Evolutionary conservation across 2,113 vertebrate genomes (phyloP), one percentile per base, ranked within the genome.

Genomic region (Uria lomvia): DNA sequence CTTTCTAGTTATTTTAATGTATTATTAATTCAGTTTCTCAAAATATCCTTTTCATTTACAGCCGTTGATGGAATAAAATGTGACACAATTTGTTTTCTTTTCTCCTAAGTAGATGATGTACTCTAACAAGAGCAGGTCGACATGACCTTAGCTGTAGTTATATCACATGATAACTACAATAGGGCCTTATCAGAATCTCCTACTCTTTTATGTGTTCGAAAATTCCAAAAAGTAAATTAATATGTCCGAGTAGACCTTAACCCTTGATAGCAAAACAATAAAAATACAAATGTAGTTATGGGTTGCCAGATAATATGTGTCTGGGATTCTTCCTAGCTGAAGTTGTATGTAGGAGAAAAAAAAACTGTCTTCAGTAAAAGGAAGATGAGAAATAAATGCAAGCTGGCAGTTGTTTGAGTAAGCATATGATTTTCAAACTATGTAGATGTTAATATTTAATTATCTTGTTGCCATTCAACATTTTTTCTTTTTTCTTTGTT

Each of bases 41-140:
- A 98, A 98, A 98, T 97, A 97, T 68, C 91, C 86, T 80, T 96
- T 98, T 96, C 91, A 94, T 96, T 98, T 97, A 84, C 71, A 97
- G 95, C 47, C 67, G 45, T 79, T 85, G 90, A 97, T 97, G 92
- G 88, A 97, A 97, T 95, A 97, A 98, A 98, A 96, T 95, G 77
- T 96, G 92, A 97, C 88, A 96, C 96, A 95, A 96, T 97, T 97
- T 98, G 95, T 97, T 98, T 98, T 98, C 93, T 97, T 97, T 96
- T 98, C 95, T 94, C 63, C 92, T 97, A 92, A 95, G 95, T 88
- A 97, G 97, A 97, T 96, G 96, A 96, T 76, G 76, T 97, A 97
- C 95, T 97, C 74, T 92, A 96, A 96, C 86, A 92, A 90, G 73
- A 89, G 79, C 93, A 96, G 98, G 98, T 98, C 97, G 92, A 88